Base-by-base conservation (phyloP, 2,113 vertebrate species). In the Argyrosomus japonicus region DNA sequence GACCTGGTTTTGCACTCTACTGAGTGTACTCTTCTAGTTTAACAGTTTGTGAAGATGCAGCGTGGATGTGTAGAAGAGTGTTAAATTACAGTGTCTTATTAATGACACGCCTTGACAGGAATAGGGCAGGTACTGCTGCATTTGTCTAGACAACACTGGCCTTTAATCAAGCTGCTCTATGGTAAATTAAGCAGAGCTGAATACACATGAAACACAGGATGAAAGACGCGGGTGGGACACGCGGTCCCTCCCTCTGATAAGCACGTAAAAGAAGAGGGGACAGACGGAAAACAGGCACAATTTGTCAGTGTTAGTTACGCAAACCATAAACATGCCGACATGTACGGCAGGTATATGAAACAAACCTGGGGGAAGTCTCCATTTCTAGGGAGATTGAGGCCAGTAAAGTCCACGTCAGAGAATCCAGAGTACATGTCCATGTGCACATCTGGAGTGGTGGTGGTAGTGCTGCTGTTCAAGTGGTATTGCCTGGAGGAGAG, bases 281-380 rank as follows among this genome's bases (percentile, higher is more conserved):
- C n/a, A 80, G 25, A 65, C 0, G 23, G 62, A 81, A 58, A 48
- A 12, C 14, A 17, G 21, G 5, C 27, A 48, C 4, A 62, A 5
- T 47, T n/a, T 51, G 18, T 75, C 48, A 68, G 18, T 27, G 29
- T 45, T 9, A 27, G 15, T 56, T 23, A n/a, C 0, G 1, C 11
- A 58, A 14, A 40, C 21, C 9, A n/a, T 5, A 36, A 72, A 43
- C 3, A 23, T 5, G 6, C 2, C 12, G 19, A 76, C 12, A 17
- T 18, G 15, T 32, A 45, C 14, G 32, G 10, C 8, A 45, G 43
- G 29, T 57, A 72, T 60, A 27, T 43, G 15, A 65, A 82, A 92
- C 93, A n/a, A 76, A 96, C 95, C 94, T 93, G 93, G 75, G 92
- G 11, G 78, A 95, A 91, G 78, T 94, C 94, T 88, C 90, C 94